These are phyloP conservation scores for Xanthia togata DNA, from an alignment of 2,888 invertebrate species.

Conservation along the genomic window DNA sequence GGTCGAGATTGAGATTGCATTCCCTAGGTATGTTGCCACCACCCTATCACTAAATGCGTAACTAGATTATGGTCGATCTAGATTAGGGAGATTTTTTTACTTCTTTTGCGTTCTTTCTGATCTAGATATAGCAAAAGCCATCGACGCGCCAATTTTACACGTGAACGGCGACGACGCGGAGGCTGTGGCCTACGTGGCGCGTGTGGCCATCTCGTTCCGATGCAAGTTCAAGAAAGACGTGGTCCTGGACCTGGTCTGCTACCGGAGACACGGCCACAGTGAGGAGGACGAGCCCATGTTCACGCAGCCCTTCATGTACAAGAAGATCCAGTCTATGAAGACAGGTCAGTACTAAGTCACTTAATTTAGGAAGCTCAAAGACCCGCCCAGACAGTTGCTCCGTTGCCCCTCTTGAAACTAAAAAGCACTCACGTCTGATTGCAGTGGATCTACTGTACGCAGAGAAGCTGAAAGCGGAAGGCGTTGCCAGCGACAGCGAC, in stretches of 20 bases:
- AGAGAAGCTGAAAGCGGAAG: conserved; percentile 93
- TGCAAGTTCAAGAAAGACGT: conserved; percentile 96
- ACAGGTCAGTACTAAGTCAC: conserved; percentile 79
- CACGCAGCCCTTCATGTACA: conserved; percentile 98
- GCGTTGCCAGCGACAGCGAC: conserved; percentile 93
- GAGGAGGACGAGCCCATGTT: conserved; percentile 98
- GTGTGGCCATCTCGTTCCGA: conserved; percentile 97
- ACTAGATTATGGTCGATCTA: not conserved
- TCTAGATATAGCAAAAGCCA: conserved; percentile 95
- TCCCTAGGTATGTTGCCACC: conserved; percentile 70
- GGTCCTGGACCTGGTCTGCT: conserved; percentile 95
- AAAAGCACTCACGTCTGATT: conserved; percentile 7
- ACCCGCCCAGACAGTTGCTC: not conserved
- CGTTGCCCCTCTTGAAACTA: not conserved
- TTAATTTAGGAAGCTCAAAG: not conserved
- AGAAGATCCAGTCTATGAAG: conserved; percentile 93
- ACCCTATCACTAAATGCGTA: not conserved
- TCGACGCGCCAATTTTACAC: conserved; percentile 98
- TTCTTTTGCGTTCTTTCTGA: not conserved
- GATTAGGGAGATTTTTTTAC: too few relatives aligned
- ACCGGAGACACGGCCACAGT: conserved; percentile 97
- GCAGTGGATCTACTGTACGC: conserved; percentile 93
- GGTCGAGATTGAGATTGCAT: not conserved
- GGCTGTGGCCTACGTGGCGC: conserved; percentile 96
- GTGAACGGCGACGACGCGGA: conserved; percentile 98